A percentile compares a stretch with the other conserved stretches of the same genome.
Conservation (phyloP, 2,797 vertebrate genomes). For the Hozukius guyotensis region DNA sequence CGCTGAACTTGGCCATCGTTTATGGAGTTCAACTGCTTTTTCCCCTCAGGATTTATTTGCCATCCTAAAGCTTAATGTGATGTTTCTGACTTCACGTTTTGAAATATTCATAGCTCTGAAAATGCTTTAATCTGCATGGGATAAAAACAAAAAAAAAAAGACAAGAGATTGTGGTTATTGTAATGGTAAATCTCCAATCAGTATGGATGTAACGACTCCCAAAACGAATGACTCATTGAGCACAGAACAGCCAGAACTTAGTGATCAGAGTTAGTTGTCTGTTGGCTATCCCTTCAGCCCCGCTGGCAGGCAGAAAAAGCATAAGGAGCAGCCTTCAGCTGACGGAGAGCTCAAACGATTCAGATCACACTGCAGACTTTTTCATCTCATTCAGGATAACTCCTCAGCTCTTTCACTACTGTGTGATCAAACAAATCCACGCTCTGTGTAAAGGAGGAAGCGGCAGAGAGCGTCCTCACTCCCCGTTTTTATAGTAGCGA, state of each 20-base stretch:
- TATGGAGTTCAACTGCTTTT: slow-evolving; percentile 35
- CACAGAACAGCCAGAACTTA: slow-evolving; percentile 37
- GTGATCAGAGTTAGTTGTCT: slow-evolving; percentile 56
- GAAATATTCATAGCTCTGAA: slow-evolving; percentile 36
- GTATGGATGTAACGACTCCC: slow-evolving; percentile 33
- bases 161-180: slow-evolving; percentile 13
- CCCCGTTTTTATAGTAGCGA: slow-evolving; percentile 40
- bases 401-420: slow-evolving; percentile 48
- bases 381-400: slow-evolving; percentile 59
- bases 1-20: slow-evolving; percentile 56
- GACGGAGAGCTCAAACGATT: slow-evolving; percentile 38
- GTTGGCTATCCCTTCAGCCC: slow-evolving; percentile 38
- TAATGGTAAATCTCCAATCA: slow-evolving; percentile 41
- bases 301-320: slow-evolving; percentile 37
- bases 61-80: slow-evolving; percentile 30
- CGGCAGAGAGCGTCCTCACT: slow-evolving; percentile 30
- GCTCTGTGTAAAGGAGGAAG: slow-evolving; percentile 15
- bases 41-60: slow-evolving; percentile 44
- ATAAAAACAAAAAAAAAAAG: slow-evolving; percentile 1
- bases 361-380: slow-evolving; percentile 55
- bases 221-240: slow-evolving; percentile 44
- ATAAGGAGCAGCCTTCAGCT: slow-evolving; percentile 29
- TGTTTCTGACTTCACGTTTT: slow-evolving; percentile 41
- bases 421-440: slow-evolving; percentile 25
- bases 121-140: slow-evolving; percentile 18